Conservation (phyloP, 37 sponge, comb jelly and placozoan genomes). For the Ianthella basta region DNA sequence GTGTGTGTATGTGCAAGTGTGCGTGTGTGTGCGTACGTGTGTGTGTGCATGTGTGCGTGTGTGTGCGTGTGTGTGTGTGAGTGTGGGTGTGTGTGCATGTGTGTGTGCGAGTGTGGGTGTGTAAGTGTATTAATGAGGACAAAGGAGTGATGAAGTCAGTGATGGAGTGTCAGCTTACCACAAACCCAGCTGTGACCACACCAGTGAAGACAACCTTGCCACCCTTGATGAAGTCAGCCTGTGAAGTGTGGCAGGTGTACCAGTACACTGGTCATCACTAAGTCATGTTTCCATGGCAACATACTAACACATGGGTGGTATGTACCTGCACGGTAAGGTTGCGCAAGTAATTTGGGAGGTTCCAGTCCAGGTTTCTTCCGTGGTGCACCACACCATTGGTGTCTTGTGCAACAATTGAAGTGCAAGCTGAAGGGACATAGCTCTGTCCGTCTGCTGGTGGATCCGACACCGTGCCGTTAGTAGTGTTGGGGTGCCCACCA, state of each 20-base stretch:
- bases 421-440: slow-evolving; percentile 50
- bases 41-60: not conserved
- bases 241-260: no score
- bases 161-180: slow-evolving; percentile 38
- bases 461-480: slow-evolving; percentile 32
- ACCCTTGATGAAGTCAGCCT: slow-evolving; percentile 50
- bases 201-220: slow-evolving; percentile 51
- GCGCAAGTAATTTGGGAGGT: slow-evolving; percentile 60
- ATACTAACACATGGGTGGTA: not conserved
- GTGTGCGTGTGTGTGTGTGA: not conserved
- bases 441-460: not conserved
- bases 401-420: slow-evolving; percentile 73
- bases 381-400: slow-evolving; percentile 36
- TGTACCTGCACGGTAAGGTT: slow-evolving; percentile 66
- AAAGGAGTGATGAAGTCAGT: no score
- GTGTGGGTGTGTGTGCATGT: no score
- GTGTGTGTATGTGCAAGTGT: no score
- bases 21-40: not conserved
- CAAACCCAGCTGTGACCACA: slow-evolving; percentile 58
- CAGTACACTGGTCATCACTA: no score
- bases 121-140: no score
- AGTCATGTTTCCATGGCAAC: not conserved
- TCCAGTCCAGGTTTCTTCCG: slow-evolving; percentile 82
- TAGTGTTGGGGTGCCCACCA: slow-evolving; percentile 74
- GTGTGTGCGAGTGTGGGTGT: no score